Base-by-base conservation (phyloP, 1,140 invertebrate species). In the Tenebrio molitor region DNA sequence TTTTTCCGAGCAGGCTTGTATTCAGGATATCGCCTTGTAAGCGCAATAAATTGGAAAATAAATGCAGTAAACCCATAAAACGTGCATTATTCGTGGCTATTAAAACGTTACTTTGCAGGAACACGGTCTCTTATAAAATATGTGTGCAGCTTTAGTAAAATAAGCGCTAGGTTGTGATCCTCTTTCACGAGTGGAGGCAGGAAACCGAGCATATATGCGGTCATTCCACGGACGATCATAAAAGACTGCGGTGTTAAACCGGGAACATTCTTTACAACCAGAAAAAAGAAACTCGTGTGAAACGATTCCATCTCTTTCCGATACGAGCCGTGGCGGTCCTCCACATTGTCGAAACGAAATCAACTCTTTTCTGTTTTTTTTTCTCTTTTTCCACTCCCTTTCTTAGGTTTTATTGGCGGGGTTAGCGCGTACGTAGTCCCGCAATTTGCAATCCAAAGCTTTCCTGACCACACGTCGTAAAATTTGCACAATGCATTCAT, bases 181-280 rank as follows among this genome's bases (percentile, higher is more conserved):
- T 29, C 50, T 29, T 58, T 58, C 50, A 12, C 50, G 50, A 50
- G 29, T 39, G n/a, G 5, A 39, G n/a, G 36, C 36, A 39, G 1
- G 50, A 58, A 58, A 58, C 46, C 7, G 17, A 46, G 46, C 46
- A 53, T 53, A 53, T 53, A 53, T 58, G 50, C 23, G 50, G 50
- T 58, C 50, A 58, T 58, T 58, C 23, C 50, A 58, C 50, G 23
- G 50, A 58, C 50, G 50, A 58, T 58, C 50, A 58, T 58, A 58
- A 58, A 58, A 58, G 50, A 58, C 50, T 29, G 50, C 50, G 50
- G 50, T 58, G 50, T 58, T 58, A 58, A 58, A 58, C 50, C 23
- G 50, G 29, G 50, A 58, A 58, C 50, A 58, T 58, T 29, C 50
- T 58, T 58, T 58, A 58, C 50, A 25, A 58, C 50, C 50, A 23